Percentiles rank a stretch among this genome's conserved stretches.
phyloP scores from a whole-genome alignment of 2,888 invertebrate genomes.

The Tachina fera region DNA sequence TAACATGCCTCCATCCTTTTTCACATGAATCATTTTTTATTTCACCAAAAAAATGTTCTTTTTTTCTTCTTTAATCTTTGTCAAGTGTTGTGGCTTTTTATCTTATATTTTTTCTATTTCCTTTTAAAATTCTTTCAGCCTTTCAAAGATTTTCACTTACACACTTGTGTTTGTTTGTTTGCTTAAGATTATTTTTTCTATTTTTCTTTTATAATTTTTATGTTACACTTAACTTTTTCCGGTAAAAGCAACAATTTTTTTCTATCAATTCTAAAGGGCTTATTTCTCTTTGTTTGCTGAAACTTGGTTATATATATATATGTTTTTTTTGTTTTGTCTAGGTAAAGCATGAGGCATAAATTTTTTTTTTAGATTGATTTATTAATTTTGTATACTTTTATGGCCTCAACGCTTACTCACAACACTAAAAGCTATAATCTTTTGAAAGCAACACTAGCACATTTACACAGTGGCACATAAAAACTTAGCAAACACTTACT shows the following conservation, averaged over 20 bases:
- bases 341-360: not conserved
- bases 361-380: conserved; percentile 59
- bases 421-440: not conserved
- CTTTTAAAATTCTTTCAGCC: too few relatives aligned
- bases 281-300: not conserved
- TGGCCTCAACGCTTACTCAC: conserved; percentile 35
- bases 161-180: not conserved
- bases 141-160: not conserved
- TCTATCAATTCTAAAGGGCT: conserved; percentile 1
- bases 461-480: conserved; percentile 31
- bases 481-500: not conserved
- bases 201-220: conserved; percentile 30
- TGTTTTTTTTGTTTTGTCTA: conserved; percentile 8
- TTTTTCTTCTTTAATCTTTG: conserved; percentile 6
- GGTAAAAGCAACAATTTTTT: conserved; percentile 53
- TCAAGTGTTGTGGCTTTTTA: too few relatives aligned
- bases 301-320: conserved; percentile 21
- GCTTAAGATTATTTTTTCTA: conserved; percentile 8
- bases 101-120: too few relatives aligned
- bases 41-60: not conserved
- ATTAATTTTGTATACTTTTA: conserved; percentile 55
- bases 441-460: conserved; percentile 16
- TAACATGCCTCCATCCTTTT: not conserved
- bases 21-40: not conserved
- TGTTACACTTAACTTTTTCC: conserved; percentile 26